phyloP scores from a whole-genome alignment of 2,888 invertebrate species.

The Poecilobothrus nobilitatus region DNA sequence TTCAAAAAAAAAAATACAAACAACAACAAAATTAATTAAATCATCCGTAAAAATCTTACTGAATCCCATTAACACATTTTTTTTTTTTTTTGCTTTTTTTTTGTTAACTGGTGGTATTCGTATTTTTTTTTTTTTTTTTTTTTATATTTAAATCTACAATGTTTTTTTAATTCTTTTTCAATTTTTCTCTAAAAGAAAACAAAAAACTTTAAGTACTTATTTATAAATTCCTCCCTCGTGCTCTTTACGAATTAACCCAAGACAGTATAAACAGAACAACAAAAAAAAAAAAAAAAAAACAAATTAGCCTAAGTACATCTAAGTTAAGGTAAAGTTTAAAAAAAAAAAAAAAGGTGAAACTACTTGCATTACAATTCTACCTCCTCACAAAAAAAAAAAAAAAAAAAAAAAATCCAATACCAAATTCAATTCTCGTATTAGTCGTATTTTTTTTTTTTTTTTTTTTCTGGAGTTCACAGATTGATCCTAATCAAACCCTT shows the following conservation, averaged over 20 bases:
- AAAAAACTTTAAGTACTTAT: neutral
- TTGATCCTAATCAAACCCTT: conserved; percentile 6
- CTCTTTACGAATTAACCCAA: neutral
- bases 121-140: neutral
- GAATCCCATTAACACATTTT: conserved; percentile 6
- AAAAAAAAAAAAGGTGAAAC: neutral
- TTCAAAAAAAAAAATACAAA: no score
- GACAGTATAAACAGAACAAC: no score
- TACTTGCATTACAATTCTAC: neutral
- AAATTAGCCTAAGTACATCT: neutral
- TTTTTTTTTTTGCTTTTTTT: neutral
- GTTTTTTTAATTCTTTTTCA: neutral
- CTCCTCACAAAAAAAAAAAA: neutral
- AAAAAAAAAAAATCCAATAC: no score
- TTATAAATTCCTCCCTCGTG: conserved; percentile 1
- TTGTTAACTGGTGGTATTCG: neutral
- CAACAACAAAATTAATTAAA: neutral
- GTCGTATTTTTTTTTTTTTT: no score
- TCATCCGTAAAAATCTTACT: conserved; percentile 2
- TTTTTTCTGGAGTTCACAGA: neutral
- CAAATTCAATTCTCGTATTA: no score
- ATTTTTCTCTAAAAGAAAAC: neutral
- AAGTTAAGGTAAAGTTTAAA: neutral
- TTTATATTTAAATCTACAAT: neutral
- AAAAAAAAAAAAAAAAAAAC: no score